These are phyloP conservation scores for Nephrocerus scutellatus DNA, from an alignment of 2,888 invertebrate genomes.

Conservation along the genomic window DNA sequence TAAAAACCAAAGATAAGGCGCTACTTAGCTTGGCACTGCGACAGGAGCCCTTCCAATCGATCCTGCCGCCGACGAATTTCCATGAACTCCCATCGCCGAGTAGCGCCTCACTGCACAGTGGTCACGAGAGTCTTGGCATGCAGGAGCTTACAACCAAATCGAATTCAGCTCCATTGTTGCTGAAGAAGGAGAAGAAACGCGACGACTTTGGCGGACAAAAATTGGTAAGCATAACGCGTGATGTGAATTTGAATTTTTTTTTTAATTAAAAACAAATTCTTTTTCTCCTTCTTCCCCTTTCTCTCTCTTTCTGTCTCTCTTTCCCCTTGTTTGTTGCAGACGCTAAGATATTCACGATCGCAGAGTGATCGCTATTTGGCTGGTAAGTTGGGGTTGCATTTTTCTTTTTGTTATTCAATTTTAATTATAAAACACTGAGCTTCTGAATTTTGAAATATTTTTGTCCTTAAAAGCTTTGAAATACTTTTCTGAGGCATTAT, in stretches of 20 bases:
- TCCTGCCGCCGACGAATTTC: conserved; percentile 41
- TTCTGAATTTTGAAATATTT: too few species aligned
- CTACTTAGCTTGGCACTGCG: conserved; percentile 41
- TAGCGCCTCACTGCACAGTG: conserved; percentile 47
- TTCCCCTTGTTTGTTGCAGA: conserved; percentile 30
- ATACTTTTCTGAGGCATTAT: too few species aligned
- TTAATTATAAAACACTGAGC: too few species aligned
- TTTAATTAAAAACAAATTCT: conserved; percentile 21
- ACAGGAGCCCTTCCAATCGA: conserved; percentile 45
- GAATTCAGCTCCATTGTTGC: conserved; percentile 45
- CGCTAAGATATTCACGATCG: conserved; percentile 46
- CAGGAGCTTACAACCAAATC: conserved; percentile 47
- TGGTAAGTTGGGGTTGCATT: conserved; percentile 46
- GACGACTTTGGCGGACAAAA: conserved; percentile 45
- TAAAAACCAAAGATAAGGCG: conserved; percentile 35
- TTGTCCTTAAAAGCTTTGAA: too few species aligned
- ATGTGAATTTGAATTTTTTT: conserved; percentile 5
- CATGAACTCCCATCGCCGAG: conserved; percentile 47
- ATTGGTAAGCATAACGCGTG: conserved; percentile 38
- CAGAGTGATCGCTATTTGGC: conserved; percentile 49
- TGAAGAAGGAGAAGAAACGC: conserved; percentile 41
- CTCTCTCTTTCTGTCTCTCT: conserved; percentile 9
- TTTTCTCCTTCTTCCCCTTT: conserved; percentile 8
- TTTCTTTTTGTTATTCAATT: too few species aligned
- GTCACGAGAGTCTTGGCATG: conserved; percentile 40